phyloP scores from a whole-genome alignment of 2,113 vertebrate genomes.

The Phylloscopus trochiloides region DNA sequence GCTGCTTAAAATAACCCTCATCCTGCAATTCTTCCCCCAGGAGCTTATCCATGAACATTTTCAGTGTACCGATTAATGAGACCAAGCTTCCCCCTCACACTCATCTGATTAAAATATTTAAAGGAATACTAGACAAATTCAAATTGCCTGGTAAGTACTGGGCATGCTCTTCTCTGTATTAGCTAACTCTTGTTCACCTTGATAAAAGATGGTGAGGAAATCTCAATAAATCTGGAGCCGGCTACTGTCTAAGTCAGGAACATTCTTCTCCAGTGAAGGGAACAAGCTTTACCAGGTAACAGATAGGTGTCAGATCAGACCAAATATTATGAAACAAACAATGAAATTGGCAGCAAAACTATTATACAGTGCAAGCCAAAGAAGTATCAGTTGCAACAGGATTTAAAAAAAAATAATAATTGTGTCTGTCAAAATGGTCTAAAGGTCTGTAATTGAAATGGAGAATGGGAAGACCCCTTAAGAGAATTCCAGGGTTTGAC shows the following conservation, averaged over 20 bases:
- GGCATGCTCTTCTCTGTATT: neutral
- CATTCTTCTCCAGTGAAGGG: neutral
- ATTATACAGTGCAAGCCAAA: neutral
- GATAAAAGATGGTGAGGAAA: neutral
- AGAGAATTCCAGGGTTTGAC: neutral
- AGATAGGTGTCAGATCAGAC: neutral
- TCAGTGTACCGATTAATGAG: neutral
- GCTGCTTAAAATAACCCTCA: constrained; percentile 16
- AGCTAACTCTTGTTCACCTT: neutral
- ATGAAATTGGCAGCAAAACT: neutral
- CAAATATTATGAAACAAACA: neutral
- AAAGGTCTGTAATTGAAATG: neutral
- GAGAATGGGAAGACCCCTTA: neutral
- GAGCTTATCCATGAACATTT: constrained; percentile 17
- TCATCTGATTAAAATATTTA: constrained; percentile 28
- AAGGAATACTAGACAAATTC: constrained; percentile 1
- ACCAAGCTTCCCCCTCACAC: constrained; percentile 1
- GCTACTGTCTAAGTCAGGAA: neutral
- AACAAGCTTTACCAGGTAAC: neutral
- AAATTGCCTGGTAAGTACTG: neutral
- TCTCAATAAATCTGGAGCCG: neutral
- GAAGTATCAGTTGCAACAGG: neutral
- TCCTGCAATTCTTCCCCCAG: neutral
- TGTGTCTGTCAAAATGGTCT: neutral
- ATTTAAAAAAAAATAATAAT: neutral